phyloP scores from a whole-genome alignment of 2,888 invertebrate species.

The Drosophila setosimentum region DNA sequence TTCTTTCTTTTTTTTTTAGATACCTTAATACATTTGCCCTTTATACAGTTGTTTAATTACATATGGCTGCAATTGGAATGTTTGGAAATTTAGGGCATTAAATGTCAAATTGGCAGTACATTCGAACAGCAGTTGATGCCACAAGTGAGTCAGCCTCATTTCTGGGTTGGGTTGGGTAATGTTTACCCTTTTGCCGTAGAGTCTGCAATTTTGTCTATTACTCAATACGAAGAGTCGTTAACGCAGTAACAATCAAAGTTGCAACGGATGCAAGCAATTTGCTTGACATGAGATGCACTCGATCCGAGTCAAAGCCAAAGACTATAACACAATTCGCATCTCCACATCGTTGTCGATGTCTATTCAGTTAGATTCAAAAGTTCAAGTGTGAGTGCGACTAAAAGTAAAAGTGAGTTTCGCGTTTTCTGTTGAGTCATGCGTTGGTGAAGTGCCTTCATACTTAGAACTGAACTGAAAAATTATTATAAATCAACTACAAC shows the following conservation, averaged over 20 bases:
- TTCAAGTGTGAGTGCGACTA: constrained; percentile 24
- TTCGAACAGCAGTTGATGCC: constrained; percentile 21
- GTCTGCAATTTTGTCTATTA: constrained; percentile 29
- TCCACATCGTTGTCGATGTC: constrained; percentile 12
- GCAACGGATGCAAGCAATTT: constrained; percentile 74
- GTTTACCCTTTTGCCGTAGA: constrained; percentile 28
- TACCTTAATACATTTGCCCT: background rate
- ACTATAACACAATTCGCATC: background rate
- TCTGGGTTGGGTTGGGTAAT: constrained; percentile 41
- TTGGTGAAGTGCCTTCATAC: constrained; percentile 31
- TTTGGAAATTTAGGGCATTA: constrained; percentile 7
- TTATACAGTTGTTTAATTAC: background rate
- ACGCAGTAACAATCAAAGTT: constrained; percentile 9
- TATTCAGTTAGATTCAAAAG: constrained; percentile 14
- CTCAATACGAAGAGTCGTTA: constrained; percentile 14
- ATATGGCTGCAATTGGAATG: background rate
- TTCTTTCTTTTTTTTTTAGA: background rate
- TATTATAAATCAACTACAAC: constrained; percentile 22
- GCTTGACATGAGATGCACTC: constrained; percentile 53
- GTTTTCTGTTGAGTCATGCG: constrained; percentile 61
- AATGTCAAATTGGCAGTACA: constrained; percentile 51
- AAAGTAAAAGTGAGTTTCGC: constrained; percentile 62
- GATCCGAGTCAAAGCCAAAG: constrained; percentile 13
- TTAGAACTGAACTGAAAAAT: constrained; percentile 29
- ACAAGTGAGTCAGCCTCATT: constrained; percentile 22